Conservation (phyloP, 2,797 vertebrate genomes). For the Setipinna tenuifilis region DNA sequence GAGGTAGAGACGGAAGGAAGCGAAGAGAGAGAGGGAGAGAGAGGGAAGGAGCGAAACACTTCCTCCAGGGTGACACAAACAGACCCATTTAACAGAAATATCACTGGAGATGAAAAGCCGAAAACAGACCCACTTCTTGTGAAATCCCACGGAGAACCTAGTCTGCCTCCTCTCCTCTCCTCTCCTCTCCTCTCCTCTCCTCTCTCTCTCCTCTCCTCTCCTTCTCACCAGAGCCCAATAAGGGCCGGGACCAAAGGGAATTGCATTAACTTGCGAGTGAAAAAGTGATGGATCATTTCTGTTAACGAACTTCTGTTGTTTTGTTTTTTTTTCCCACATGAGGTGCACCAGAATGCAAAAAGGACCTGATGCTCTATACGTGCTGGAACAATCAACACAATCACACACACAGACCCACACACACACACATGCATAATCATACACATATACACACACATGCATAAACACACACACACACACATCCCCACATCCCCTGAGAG, state of each 20-base stretch:
- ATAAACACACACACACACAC: slow-evolving; percentile 14
- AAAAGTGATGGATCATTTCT: slow-evolving; percentile 59
- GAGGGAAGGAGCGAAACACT: too few relatives aligned
- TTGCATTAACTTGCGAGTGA: slow-evolving; percentile 53
- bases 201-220: too few relatives aligned
- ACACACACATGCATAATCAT: not conserved
- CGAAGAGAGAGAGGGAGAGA: too few relatives aligned
- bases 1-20: too few relatives aligned
- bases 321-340: slow-evolving; percentile 26
- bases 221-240: slow-evolving; percentile 53
- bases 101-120: slow-evolving; percentile 57
- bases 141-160: slow-evolving; percentile 55
- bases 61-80: slow-evolving; percentile 57
- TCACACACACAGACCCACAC: not conserved
- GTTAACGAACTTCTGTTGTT: slow-evolving; percentile 61
- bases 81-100: slow-evolving; percentile 71
- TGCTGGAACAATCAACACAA: not conserved
- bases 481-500: slow-evolving; percentile 34
- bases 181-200: too few relatives aligned
- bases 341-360: slow-evolving; percentile 9
- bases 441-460: not conserved
- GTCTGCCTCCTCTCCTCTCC: slow-evolving; percentile 52
- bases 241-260: slow-evolving; percentile 62
- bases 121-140: slow-evolving; percentile 56
- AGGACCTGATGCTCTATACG: slow-evolving; percentile 30